A percentile compares a stretch with the other conserved stretches of the same genome.
Conservation (phyloP, 2,113 vertebrate species). For the Heloderma charlesbogerti region DNA sequence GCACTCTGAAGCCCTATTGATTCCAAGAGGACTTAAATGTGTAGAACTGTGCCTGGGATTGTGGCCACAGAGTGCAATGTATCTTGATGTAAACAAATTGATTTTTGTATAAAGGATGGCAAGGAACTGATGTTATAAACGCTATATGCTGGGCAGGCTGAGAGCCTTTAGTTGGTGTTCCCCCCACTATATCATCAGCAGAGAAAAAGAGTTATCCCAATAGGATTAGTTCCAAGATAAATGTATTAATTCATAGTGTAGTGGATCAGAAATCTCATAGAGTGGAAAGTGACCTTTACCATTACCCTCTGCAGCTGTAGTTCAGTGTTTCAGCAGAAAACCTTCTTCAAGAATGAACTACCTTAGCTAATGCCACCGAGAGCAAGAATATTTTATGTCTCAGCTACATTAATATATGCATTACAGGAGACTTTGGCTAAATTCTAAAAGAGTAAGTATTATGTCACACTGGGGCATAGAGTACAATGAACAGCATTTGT, state of each 20-base stretch:
- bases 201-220: not conserved
- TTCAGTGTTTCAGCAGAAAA: constrained; percentile 29
- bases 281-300: constrained; percentile 20
- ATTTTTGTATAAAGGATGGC: constrained; percentile 16
- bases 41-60: not conserved
- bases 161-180: not conserved
- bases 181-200: constrained; percentile 19
- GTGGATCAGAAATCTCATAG: constrained; percentile 23
- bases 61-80: not conserved
- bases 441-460: constrained; percentile 16
- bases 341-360: constrained; percentile 12
- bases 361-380: not conserved
- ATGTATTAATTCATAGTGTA: constrained; percentile 31
- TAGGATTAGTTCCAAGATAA: constrained; percentile 12
- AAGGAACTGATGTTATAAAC: not conserved
- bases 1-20: not conserved
- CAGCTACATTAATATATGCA: not conserved
- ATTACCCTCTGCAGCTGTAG: constrained; percentile 4
- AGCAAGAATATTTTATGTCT: constrained; percentile 23
- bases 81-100: constrained; percentile 8
- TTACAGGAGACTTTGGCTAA: constrained; percentile 22
- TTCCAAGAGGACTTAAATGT: not conserved
- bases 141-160: not conserved
- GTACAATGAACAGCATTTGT: not conserved
- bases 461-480: not conserved